Conservation (phyloP, 2,113 vertebrate species). For the Catharus fuscescens region DNA sequence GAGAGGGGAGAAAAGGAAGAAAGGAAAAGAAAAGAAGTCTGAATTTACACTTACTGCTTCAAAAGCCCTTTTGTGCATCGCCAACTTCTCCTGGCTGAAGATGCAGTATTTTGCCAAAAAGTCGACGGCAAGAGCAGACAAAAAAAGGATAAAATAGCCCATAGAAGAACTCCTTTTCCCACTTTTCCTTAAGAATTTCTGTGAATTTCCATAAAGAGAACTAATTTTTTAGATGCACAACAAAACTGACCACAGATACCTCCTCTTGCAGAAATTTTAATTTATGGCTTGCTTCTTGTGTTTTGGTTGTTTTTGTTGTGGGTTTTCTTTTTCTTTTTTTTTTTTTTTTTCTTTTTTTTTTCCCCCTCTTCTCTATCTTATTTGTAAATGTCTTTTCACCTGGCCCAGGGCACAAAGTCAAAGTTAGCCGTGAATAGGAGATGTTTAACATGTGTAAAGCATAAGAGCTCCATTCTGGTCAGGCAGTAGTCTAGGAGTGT, state of each 20-base stretch:
- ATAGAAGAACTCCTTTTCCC: conserved; percentile 48
- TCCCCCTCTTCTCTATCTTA: not conserved
- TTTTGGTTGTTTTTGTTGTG: not conserved
- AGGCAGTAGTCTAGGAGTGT: conserved; percentile 33
- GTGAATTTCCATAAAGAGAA: conserved; percentile 31
- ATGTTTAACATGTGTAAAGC: conserved; percentile 66
- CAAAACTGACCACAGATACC: not conserved
- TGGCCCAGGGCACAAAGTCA: conserved; percentile 69
- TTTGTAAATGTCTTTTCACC: conserved; percentile 74
- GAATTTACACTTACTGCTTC: conserved; percentile 88
- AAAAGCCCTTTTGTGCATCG: conserved; percentile 91
- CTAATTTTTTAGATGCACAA: not conserved
- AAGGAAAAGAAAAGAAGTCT: conserved; percentile 78
- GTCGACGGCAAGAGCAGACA: conserved; percentile 82
- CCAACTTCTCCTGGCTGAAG: conserved; percentile 90
- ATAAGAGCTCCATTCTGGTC: conserved; percentile 20
- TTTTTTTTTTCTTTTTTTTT: no score
- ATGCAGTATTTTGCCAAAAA: conserved; percentile 94
- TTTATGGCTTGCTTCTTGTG: not conserved
- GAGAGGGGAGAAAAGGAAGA: conserved; percentile 72
- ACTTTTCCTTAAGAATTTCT: conserved; percentile 56
- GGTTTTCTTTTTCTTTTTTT: not conserved
- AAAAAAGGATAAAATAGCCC: conserved; percentile 65
- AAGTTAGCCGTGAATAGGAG: conserved; percentile 55
- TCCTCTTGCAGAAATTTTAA: conserved; percentile 21